Percentiles rank a stretch among this genome's conserved stretches.
Conservation (phyloP, 2,113 vertebrate species). For the Nycticorax nycticorax region DNA sequence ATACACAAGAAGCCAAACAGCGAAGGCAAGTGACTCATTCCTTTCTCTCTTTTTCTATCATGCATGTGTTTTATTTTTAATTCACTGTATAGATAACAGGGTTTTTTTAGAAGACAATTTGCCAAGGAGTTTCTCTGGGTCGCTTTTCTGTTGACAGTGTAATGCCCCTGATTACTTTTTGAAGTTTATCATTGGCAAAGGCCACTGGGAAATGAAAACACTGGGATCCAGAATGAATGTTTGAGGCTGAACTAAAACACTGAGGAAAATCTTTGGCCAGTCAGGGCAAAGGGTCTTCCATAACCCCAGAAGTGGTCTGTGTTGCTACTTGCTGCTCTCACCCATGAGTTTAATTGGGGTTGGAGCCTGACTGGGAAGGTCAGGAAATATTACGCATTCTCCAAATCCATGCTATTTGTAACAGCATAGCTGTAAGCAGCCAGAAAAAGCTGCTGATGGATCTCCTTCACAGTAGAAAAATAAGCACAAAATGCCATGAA, state of each 20-base stretch:
- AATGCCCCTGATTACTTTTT: neutral
- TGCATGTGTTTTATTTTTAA: neutral
- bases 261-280: neutral
- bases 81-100: neutral
- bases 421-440: neutral
- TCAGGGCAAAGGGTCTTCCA: neutral
- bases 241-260: neutral
- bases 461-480: neutral
- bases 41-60: neutral
- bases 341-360: neutral
- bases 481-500: neutral
- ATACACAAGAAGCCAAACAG: neutral
- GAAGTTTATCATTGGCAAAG: neutral
- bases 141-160: neutral
- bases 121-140: neutral
- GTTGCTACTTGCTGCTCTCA: neutral
- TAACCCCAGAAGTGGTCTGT: neutral
- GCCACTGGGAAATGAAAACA: neutral
- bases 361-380: neutral
- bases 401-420: neutral
- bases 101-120: neutral
- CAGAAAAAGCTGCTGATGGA: neutral
- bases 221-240: neutral
- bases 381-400: neutral
- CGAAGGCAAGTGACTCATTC: neutral